Conservation (phyloP, 1,140 invertebrate species). For the Delia radicum region DNA sequence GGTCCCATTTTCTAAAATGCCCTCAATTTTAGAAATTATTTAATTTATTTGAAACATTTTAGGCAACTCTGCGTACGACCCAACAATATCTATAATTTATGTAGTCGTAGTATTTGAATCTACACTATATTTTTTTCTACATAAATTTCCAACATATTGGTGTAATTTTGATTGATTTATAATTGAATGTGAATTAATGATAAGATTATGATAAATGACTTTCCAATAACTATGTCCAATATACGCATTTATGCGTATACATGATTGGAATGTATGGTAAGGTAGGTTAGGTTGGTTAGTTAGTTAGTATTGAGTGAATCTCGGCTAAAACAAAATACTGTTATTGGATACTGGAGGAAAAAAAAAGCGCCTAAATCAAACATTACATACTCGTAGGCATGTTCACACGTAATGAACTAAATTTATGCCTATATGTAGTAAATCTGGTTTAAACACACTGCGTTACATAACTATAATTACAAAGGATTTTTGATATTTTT, state of each 20-base stretch:
- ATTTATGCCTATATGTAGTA: not conserved
- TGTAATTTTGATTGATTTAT: constrained; percentile 28
- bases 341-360: not conserved
- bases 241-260: not conserved
- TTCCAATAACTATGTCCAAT: not conserved
- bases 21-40: too few species aligned
- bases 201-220: constrained; percentile 28
- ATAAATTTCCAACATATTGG: not conserved
- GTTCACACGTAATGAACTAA: constrained; percentile 4
- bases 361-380: not conserved
- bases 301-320: not conserved
- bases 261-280: not conserved
- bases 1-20: too few species aligned
- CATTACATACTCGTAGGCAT: not conserved
- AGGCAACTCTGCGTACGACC: not conserved
- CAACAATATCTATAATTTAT: not conserved
- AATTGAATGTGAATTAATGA: constrained; percentile 24
- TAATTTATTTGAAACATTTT: not conserved
- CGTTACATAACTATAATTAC: too few species aligned
- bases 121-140: not conserved
- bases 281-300: not conserved
- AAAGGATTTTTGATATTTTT: too few species aligned
- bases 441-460: not conserved
- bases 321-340: not conserved
- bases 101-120: not conserved